phyloP scores from a whole-genome alignment of 2,888 invertebrate genomes.

The Cheilosia impressa region DNA sequence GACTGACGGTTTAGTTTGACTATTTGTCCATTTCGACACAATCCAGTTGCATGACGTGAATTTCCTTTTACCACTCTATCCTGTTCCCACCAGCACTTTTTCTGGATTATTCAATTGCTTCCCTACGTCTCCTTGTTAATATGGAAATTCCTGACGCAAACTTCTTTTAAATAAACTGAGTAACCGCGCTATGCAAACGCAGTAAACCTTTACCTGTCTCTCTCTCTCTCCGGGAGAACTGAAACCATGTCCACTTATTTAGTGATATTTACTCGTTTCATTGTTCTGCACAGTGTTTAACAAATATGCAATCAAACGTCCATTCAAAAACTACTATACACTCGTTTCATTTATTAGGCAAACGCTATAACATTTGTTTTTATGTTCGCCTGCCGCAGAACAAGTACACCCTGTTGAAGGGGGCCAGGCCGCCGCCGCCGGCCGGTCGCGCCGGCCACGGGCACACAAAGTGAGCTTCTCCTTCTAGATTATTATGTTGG shows the following conservation, averaged over 20 bases:
- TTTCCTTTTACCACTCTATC: too few species aligned
- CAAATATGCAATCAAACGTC: constrained; percentile 22
- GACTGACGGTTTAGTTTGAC: too few species aligned
- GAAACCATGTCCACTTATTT: not conserved
- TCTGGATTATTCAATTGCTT: not conserved
- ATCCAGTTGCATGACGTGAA: too few species aligned
- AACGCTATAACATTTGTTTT: constrained; percentile 30
- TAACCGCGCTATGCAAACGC: not conserved
- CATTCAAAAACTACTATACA: not conserved
- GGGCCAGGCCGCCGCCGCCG: not conserved
- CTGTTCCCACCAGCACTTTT: too few species aligned
- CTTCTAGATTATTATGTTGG: constrained; percentile 31
- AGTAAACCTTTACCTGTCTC: not conserved
- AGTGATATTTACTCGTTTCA: not conserved
- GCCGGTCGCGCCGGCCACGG: not conserved
- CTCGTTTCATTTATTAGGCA: constrained; percentile 19
- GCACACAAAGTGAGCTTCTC: constrained; percentile 12
- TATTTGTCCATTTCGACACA: too few species aligned
- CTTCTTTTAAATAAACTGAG: too few species aligned
- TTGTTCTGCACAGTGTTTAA: not conserved
- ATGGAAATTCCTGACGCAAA: too few species aligned
- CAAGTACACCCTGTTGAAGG: not conserved
- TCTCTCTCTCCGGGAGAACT: not conserved
- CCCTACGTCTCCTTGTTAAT: too few species aligned
- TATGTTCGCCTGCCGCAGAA: not conserved